Base-by-base conservation (phyloP, 2,888 invertebrate genomes). In the Marronus borbonicus region DNA sequence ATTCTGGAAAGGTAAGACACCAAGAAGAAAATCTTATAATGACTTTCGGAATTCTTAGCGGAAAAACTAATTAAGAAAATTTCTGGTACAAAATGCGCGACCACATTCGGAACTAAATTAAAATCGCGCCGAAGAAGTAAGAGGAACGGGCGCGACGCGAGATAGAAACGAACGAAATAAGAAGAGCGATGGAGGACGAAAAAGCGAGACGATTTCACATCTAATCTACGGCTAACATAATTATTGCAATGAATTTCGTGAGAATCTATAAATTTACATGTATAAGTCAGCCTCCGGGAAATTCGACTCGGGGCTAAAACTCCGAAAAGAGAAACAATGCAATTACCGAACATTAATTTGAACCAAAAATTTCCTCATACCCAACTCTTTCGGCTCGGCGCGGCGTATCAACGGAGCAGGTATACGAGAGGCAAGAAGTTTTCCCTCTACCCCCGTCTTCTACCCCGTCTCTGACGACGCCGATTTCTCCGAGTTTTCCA, bases 401-500 rank as follows among this genome's bases (percentile, higher is more conserved):
- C 31, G 31, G 31, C 31, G 31, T 64, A 77, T 64, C 55, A 65
- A 66, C 39, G 72, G 44, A 72, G 39, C 72, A 72, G 72, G 72
- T 72, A 69, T n/a, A 44, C 3, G 64, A 52, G 24, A 24, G 24
- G 50, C 8, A 39, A 49, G 66, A 66, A 76, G 66, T 36, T 52
- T 76, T 12, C 74, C 28, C 70, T 70, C 70, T 49, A 5, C 31
- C 24, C 52, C 20, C 55, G 8, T n/a, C 58, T 55, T 50, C 72
- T 17, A 14, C 50, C n/a, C 39, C 44, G 39, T 39, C 55, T 52
- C 55, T 17, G 70, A 36, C 20, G 58, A 39, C 58, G 58, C 31
- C 58, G 39, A 72, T 72, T 39, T 76, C 66, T 31, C 52, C 39
- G 36, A 55, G 55, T 84, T 85, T 83, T 81, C 78, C 80, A 76